Evolutionary conservation across 2,113 vertebrate species (phyloP), one percentile per base, ranked within the genome.

Genomic region (Gambusia holbrooki): DNA sequence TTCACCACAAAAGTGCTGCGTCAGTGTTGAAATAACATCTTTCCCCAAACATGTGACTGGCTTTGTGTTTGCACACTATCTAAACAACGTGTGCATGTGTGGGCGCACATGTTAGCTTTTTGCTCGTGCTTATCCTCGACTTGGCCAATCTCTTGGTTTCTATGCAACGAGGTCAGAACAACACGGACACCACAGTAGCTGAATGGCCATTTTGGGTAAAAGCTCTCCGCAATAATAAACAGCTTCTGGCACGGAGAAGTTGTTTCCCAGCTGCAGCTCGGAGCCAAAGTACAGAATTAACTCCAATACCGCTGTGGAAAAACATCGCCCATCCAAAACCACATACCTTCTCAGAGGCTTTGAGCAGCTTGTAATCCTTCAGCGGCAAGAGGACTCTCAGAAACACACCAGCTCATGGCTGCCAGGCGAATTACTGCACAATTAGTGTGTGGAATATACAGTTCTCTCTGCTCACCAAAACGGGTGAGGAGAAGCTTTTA

Each of bases 191-290:
- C 83, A 72, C 90, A 81, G 90, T 88, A 91, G 92, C 91, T 88
- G 90, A 90, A 92, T 92, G 83, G 89, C 92, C 92, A 92, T 93
- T 92, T 92, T 92, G 89, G 92, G 91, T 93, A 91, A 93, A 92
- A 92, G 87, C 88, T 69, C 83, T 89, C 86, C 82, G 86, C 91
- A 90, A 88, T 90, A 90, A 91, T 89, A 92, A 90, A 93, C 90
- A 90, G 90, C 87, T 86, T 91, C 88, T 93, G 93, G 93, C 91
- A 90, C 76, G 0, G 74, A 76, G 81, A 81, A 80, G 87, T 88
- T 92, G 90, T 93, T 93, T 93, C 92, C 92, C 92, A 92, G 91
- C 92, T 83, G 87, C 73, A 74, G 79, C 70, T 84, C 78, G 1
- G 80, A 88, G 92, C 92, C 93, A 94, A 84, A 91, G 90, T 83